These are phyloP conservation scores for Piprites chloris DNA, from an alignment of 2,113 vertebrate species.

Conservation along the genomic window DNA sequence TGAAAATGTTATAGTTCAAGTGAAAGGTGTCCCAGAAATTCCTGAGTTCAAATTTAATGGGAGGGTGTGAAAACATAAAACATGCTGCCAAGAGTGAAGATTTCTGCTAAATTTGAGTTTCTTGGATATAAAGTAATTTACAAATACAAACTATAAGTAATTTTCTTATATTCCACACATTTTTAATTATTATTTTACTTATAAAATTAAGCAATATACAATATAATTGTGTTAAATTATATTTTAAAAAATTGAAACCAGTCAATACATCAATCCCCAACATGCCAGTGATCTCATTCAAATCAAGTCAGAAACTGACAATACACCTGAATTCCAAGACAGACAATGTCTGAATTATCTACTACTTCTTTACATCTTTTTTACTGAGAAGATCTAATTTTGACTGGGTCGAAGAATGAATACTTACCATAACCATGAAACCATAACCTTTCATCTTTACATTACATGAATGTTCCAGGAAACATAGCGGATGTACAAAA, in stretches of 20 bases:
- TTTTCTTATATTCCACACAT: not conserved
- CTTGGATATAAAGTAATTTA: not conserved
- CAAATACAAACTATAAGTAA: not conserved
- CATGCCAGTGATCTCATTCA: not conserved
- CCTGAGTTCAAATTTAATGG: not conserved
- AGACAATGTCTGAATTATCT: not conserved
- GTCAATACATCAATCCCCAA: not conserved
- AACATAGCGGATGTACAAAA: not conserved
- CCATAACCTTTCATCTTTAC: not conserved
- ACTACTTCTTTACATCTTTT: not conserved
- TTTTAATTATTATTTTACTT: not conserved
- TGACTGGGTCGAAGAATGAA: not conserved
- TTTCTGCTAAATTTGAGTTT: not conserved
- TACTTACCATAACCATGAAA: not conserved
- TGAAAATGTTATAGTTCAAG: not conserved
- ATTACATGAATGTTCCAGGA: not conserved
- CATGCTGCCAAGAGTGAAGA: not conserved
- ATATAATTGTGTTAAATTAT: not conserved
- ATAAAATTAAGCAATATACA: not conserved
- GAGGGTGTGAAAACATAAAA: not conserved
- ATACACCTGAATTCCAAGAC: not conserved
- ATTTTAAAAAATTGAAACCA: not conserved
- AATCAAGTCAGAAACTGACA: not conserved
- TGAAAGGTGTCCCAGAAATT: not conserved
- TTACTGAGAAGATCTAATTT: not conserved